Evolutionary conservation across 2,797 vertebrate genomes (phyloP).

Genomic region (Poeciliopsis paucimaculata): DNA sequence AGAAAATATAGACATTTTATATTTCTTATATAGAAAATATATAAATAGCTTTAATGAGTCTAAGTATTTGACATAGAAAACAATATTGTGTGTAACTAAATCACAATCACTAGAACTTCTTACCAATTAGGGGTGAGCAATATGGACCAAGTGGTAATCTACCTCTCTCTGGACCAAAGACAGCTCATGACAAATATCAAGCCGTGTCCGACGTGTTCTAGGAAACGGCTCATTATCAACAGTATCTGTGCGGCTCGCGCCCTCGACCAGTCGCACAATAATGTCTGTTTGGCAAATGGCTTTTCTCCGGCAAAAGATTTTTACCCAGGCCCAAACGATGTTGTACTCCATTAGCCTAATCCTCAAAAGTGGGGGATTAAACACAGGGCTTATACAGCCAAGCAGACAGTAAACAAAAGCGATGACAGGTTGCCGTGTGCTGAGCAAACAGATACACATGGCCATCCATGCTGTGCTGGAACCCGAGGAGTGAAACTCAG

Average conservation of each 20-base stretch:
- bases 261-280: slow-evolving; percentile 8
- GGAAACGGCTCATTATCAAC: not conserved
- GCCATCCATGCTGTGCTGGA: slow-evolving; percentile 36
- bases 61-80: not conserved
- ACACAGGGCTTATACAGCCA: slow-evolving; percentile 56
- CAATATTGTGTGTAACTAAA: not conserved
- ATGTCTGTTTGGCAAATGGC: slow-evolving; percentile 4
- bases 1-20: too few relatives aligned
- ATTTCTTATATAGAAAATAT: too few relatives aligned
- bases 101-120: not conserved
- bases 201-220: not conserved
- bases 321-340: slow-evolving; percentile 37
- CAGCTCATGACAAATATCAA: not conserved
- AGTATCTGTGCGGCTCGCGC: not conserved
- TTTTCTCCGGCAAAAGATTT: slow-evolving; percentile 20
- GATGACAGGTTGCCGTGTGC: slow-evolving; percentile 39
- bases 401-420: slow-evolving; percentile 59
- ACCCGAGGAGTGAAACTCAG: not conserved
- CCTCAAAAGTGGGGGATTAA: slow-evolving; percentile 57
- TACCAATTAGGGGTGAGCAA: too few relatives aligned
- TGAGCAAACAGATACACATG: slow-evolving; percentile 36
- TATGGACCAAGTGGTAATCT: not conserved
- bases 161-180: not conserved
- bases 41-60: not conserved
- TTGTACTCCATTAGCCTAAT: slow-evolving; percentile 54